Evolutionary conservation across 2,797 vertebrate genomes (phyloP).

Genomic region (Adelosebastes latens): DNA sequence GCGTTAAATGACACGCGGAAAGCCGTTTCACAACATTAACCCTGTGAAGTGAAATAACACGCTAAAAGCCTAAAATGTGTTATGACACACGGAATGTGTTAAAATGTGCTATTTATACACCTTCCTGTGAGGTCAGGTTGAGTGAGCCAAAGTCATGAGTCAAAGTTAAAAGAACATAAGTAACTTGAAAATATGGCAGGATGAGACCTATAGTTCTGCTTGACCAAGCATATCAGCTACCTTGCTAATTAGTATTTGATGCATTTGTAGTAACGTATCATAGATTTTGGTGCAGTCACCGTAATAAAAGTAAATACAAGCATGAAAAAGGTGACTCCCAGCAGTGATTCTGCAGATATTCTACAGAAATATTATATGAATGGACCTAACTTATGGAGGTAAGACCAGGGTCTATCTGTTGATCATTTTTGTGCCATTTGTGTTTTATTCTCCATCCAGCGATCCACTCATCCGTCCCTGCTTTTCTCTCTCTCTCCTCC

Average conservation of each 20-base stretch:
- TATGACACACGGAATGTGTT: too few species aligned
- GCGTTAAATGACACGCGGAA: accelerated
- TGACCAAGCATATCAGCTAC: not conserved
- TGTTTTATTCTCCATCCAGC: not conserved
- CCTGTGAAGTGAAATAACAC: too few species aligned
- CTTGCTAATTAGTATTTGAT: not conserved
- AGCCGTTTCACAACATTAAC: too few species aligned
- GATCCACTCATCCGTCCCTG: not conserved
- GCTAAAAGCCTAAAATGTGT: too few species aligned
- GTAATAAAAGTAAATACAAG: not conserved
- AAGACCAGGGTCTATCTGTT: not conserved
- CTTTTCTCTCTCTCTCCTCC: slow-evolving; percentile 7
- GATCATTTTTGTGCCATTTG: not conserved
- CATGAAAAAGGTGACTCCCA: not conserved
- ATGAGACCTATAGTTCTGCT: not conserved
- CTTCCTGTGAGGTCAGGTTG: too few species aligned
- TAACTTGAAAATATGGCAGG: not conserved
- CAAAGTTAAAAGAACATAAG: not conserved
- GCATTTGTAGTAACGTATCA: not conserved
- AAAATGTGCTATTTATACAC: too few species aligned
- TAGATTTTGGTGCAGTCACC: not conserved
- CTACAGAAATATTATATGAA: not conserved
- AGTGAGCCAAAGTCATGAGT: too few species aligned
- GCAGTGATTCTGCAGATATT: not conserved
- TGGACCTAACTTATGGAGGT: too few species aligned